Percentiles rank a stretch among this genome's conserved stretches.
Evolutionary conservation across 2,797 vertebrate species (phyloP).

Genomic region (Gadopsis bispinosus): DNA sequence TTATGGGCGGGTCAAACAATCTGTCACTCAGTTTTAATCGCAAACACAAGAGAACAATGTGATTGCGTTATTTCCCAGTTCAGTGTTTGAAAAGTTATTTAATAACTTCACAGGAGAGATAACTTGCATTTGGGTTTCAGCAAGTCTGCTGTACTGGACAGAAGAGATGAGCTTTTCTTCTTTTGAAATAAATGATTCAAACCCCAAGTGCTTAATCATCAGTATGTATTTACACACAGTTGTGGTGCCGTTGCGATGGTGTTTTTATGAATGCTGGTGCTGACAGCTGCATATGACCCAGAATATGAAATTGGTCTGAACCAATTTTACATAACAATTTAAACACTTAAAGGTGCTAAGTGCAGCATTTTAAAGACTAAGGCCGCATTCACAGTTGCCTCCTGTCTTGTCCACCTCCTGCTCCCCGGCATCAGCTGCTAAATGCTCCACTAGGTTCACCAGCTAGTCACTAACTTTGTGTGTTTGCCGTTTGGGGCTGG

Average conservation of each 20-base stretch:
- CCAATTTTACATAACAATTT: constrained; percentile 31
- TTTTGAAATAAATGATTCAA: constrained; percentile 29
- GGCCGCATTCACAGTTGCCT: background rate
- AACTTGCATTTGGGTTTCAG: constrained; percentile 5
- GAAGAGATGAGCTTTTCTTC: constrained; percentile 23
- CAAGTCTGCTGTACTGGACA: constrained; percentile 16
- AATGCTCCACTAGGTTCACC: background rate
- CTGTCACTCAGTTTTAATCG: constrained; percentile 10
- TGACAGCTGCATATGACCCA: constrained; percentile 45
- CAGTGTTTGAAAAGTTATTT: background rate
- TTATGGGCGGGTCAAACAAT: background rate
- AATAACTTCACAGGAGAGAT: background rate
- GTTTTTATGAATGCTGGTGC: constrained; percentile 43
- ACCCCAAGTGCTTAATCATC: constrained; percentile 41
- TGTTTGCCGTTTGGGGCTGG: background rate
- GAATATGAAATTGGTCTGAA: constrained; percentile 13
- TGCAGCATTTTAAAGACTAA: constrained; percentile 35
- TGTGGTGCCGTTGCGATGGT: constrained; percentile 28
- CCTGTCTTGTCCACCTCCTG: background rate
- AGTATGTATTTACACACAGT: constrained; percentile 20
- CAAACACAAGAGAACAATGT: background rate
- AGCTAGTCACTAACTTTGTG: background rate
- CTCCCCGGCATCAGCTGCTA: background rate
- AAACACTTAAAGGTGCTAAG: constrained; percentile 16
- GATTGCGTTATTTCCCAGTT: constrained; percentile 7